These are phyloP conservation scores for Napeogenes inachia DNA, from an alignment of 2,888 invertebrate genomes.

Conservation along the genomic window DNA sequence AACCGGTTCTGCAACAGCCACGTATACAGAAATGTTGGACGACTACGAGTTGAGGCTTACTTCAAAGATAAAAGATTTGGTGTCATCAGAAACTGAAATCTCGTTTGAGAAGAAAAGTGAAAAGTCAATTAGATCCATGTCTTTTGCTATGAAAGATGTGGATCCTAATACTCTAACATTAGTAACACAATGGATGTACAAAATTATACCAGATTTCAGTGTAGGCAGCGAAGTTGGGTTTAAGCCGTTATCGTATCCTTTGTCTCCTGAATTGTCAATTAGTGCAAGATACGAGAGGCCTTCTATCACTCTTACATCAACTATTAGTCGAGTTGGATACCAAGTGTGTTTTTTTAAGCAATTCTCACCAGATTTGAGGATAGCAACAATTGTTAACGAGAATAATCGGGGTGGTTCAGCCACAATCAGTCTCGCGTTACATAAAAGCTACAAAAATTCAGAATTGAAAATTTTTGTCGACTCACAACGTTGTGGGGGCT, in stretches of 20 bases:
- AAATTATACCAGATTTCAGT: conserved; percentile 50
- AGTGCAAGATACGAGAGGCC: conserved; percentile 58
- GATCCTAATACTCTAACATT: conserved; percentile 57
- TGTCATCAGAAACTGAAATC: conserved; percentile 65
- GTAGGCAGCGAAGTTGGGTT: conserved; percentile 59
- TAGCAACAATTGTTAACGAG: conserved; percentile 61
- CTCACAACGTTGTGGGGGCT: conserved; percentile 64
- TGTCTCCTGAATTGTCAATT: conserved; percentile 52
- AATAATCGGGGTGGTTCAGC: conserved; percentile 44
- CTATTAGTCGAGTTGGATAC: conserved; percentile 55
- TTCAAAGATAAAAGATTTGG: conserved; percentile 62
- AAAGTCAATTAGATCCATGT: conserved; percentile 50
- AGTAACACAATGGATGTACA: conserved; percentile 64
- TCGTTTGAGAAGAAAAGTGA: conserved; percentile 54
- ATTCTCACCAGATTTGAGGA: conserved; percentile 54
- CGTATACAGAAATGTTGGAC: conserved; percentile 53
- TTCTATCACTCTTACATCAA: conserved; percentile 53
- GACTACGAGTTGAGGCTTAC: conserved; percentile 56
- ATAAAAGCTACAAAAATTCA: conserved; percentile 55
- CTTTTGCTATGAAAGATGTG: conserved; percentile 57
- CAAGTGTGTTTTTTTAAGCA: conserved; percentile 63
- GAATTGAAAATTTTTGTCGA: conserved; percentile 68
- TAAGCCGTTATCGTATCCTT: conserved; percentile 49
- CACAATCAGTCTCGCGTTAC: conserved; percentile 56
- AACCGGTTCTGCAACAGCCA: conserved; percentile 62